These are phyloP conservation scores for Branchellion lobata DNA, from an alignment of 2,888 invertebrate genomes.

Conservation along the genomic window DNA sequence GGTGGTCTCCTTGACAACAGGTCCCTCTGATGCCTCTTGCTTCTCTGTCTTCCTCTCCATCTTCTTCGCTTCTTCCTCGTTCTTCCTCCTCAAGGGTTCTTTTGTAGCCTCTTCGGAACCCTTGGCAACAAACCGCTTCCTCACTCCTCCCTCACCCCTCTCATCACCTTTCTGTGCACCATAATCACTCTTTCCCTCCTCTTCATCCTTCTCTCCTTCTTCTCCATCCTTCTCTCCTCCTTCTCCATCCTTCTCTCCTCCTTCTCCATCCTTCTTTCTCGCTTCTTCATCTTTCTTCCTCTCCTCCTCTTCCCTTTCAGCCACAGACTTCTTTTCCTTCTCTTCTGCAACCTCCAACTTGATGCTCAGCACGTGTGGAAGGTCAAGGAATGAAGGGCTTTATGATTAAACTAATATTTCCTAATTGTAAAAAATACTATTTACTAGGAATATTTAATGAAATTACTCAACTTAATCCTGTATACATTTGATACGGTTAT, in stretches of 20 bases:
- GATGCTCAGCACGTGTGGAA: not conserved
- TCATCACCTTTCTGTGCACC: not conserved
- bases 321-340: not conserved
- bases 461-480: no score
- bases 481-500: no score
- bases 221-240: not conserved
- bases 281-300: constrained; percentile 14
- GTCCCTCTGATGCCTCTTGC: not conserved
- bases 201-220: not conserved
- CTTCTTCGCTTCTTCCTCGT: no score
- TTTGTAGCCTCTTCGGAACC: no score
- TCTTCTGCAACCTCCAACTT: not conserved
- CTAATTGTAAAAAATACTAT: no score
- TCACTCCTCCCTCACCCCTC: not conserved
- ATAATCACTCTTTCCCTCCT: not conserved
- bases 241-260: constrained; percentile 21
- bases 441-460: no score
- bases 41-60: not conserved
- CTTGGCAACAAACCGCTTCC: not conserved
- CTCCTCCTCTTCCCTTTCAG: not conserved
- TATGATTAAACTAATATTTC: no score
- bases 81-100: not conserved
- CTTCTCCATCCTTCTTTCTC: constrained; percentile 20
- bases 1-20: not conserved
- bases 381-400: not conserved